A percentile compares a stretch with the other conserved stretches of the same genome.
Evolutionary conservation across 2,113 vertebrate genomes (phyloP).

Genomic region (Ictidomys tridecemlineatus): DNA sequence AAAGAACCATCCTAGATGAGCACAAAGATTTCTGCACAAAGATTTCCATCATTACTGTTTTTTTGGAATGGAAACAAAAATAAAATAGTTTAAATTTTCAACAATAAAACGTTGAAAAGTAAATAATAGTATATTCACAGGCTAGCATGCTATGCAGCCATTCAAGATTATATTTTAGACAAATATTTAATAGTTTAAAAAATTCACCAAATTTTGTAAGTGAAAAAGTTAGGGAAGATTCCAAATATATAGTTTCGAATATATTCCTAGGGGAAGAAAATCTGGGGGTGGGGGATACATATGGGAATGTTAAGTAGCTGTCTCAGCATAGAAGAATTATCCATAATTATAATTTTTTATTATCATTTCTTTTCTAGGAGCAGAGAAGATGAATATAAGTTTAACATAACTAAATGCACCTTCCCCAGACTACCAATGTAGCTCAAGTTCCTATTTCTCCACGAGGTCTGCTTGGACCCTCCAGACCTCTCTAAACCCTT

Average conservation of each 20-base stretch:
- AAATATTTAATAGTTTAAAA: conserved; percentile 35
- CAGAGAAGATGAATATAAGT: neutral
- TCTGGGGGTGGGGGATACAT: neutral
- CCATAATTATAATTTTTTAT: conserved; percentile 49
- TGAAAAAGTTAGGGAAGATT: conserved; percentile 39
- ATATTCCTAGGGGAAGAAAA: neutral
- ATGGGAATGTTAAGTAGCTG: conserved; percentile 42
- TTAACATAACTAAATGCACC: neutral
- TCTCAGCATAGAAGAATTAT: conserved; percentile 13
- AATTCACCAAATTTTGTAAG: conserved; percentile 36
- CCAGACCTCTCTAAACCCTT: neutral
- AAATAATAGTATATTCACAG: conserved; percentile 36
- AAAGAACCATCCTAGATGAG: neutral
- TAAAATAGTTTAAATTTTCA: conserved; percentile 24
- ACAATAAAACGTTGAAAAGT: conserved; percentile 4
- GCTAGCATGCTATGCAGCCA: neutral
- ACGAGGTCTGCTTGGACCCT: neutral
- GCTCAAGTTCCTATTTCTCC: neutral
- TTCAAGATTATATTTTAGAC: conserved; percentile 52
- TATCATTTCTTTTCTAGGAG: neutral
- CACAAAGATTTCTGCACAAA: conserved; percentile 24
- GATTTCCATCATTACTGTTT: neutral
- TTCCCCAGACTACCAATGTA: conserved; percentile 3
- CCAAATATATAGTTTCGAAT: conserved; percentile 34
- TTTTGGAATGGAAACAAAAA: conserved; percentile 30